Percentiles rank a stretch among this genome's conserved stretches.
Evolutionary conservation across 1,140 invertebrate genomes (phyloP).

Genomic region (Meloidogyne exigua): DNA sequence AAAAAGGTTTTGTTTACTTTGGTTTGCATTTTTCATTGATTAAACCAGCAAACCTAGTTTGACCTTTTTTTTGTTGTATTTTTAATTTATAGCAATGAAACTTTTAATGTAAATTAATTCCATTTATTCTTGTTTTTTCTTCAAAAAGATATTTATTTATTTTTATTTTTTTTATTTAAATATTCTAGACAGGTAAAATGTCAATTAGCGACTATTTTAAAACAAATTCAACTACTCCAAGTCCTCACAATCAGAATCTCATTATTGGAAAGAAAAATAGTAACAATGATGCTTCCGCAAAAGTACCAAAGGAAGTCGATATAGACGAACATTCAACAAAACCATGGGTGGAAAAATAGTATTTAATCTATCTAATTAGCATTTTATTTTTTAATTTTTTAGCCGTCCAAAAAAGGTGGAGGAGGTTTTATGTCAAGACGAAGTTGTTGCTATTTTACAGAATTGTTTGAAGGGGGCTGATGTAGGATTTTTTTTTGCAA

Average conservation of each 20-base stretch:
- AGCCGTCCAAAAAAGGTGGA: slow-evolving; percentile 88
- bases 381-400: slow-evolving; percentile 55
- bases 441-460: slow-evolving; percentile 87
- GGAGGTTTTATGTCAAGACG: slow-evolving; percentile 92
- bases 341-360: slow-evolving; percentile 65
- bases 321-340: slow-evolving; percentile 13
- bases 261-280: neutral
- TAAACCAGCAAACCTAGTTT: too few relatives aligned
- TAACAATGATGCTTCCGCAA: neutral
- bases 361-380: slow-evolving; percentile 39
- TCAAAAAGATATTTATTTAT: too few relatives aligned
- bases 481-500: slow-evolving; percentile 64
- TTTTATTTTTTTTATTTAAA: neutral
- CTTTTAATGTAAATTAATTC: too few relatives aligned
- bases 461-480: slow-evolving; percentile 71
- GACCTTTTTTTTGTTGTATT: neutral
- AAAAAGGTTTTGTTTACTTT: too few relatives aligned
- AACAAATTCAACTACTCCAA: neutral
- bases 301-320: neutral
- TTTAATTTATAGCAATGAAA: neutral
- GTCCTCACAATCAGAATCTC: neutral
- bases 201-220: slow-evolving; percentile 6
- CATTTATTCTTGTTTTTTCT: too few relatives aligned
- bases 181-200: neutral
- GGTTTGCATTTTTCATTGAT: too few relatives aligned